These are phyloP conservation scores for Catharus ustulatus DNA, from an alignment of 2,797 vertebrate species.

Conservation along the genomic window DNA sequence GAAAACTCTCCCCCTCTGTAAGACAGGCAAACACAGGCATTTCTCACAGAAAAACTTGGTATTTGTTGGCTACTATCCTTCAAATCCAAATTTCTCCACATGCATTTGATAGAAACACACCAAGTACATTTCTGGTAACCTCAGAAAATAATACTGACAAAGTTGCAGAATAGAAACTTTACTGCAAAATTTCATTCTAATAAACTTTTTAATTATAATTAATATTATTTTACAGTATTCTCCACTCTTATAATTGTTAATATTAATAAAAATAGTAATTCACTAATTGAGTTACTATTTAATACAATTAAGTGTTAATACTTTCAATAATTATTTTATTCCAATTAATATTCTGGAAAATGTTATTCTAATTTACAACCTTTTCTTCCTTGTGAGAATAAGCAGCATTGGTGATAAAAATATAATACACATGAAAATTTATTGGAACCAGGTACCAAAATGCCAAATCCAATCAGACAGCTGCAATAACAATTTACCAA, in stretches of 20 bases:
- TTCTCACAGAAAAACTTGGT: neutral
- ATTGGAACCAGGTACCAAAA: neutral
- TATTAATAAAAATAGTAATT: neutral
- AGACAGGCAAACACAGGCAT: neutral
- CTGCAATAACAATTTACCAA: neutral
- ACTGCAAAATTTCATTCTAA: neutral
- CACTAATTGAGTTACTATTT: neutral
- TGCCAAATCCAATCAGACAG: neutral
- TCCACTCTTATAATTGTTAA: neutral
- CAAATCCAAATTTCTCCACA: neutral
- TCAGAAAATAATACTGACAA: neutral
- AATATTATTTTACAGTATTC: neutral
- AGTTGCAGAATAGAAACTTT: neutral
- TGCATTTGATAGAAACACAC: neutral
- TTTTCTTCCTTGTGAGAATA: neutral
- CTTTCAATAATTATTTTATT: neutral
- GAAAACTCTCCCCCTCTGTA: neutral
- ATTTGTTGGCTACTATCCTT: neutral
- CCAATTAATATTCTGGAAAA: neutral
- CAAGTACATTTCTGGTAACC: neutral
- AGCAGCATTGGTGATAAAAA: neutral
- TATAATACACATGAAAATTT: neutral
- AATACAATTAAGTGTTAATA: neutral
- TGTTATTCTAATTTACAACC: neutral
- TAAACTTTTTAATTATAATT: neutral